Evolutionary conservation across 2,888 invertebrate genomes (phyloP).

Genomic region (Drosophila infuscata): DNA sequence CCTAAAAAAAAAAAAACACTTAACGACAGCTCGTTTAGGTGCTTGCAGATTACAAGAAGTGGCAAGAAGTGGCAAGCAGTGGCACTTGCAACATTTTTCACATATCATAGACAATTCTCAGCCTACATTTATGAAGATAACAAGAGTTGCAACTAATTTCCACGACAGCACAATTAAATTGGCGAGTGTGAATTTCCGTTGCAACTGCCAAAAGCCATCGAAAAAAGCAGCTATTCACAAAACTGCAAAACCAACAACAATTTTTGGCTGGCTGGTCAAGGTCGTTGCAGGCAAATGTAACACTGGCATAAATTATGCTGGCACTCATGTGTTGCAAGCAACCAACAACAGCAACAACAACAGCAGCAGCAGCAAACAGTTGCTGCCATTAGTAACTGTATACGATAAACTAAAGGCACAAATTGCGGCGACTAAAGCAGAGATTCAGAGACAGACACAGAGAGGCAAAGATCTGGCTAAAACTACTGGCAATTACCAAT

Average conservation of each 20-base stretch:
- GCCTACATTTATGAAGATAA: slow-evolving; percentile 42
- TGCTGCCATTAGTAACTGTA: slow-evolving; percentile 63
- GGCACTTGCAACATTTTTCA: slow-evolving; percentile 19
- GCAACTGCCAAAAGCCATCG: slow-evolving; percentile 38
- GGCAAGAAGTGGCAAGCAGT: slow-evolving; percentile 13
- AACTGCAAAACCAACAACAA: slow-evolving; percentile 44
- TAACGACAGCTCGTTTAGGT: slow-evolving; percentile 9
- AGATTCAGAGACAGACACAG: background rate
- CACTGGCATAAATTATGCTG: slow-evolving; percentile 77
- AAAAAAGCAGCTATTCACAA: slow-evolving; percentile 22
- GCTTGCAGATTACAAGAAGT: slow-evolving; percentile 5
- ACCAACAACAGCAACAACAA: slow-evolving; percentile 22
- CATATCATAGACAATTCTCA: slow-evolving; percentile 38
- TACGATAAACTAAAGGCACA: slow-evolving; percentile 42
- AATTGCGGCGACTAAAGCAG: slow-evolving; percentile 48
- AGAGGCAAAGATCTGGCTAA: slow-evolving; percentile 29
- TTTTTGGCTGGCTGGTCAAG: slow-evolving; percentile 66
- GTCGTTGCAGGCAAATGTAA: slow-evolving; percentile 77
- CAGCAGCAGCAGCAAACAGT: slow-evolving; percentile 14
- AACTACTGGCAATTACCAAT: slow-evolving; percentile 50
- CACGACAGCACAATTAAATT: slow-evolving; percentile 68
- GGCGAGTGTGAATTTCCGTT: slow-evolving; percentile 78
- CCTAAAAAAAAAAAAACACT: background rate
- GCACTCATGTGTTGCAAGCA: slow-evolving; percentile 47
- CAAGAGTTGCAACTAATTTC: slow-evolving; percentile 58